Conservation (phyloP, 2,113 vertebrate genomes). For the Phylloscopus trochiloides region DNA sequence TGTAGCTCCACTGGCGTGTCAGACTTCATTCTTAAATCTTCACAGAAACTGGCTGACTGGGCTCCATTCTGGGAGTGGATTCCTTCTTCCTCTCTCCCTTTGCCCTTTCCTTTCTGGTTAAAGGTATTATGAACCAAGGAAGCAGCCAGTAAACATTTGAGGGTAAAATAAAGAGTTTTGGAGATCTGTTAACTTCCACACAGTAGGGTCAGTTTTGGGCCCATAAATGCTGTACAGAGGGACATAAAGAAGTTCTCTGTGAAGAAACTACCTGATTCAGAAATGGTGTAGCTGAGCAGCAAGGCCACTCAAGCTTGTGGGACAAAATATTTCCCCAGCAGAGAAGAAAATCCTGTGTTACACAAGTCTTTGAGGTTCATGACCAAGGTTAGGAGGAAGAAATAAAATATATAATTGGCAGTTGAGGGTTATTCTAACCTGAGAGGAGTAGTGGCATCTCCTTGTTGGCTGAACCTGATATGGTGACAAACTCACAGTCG, state of each 20-base stretch:
- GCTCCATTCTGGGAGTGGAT: neutral
- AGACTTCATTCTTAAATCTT: neutral
- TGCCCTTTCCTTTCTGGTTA: neutral
- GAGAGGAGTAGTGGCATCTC: neutral
- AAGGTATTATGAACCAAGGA: neutral
- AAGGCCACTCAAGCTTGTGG: neutral
- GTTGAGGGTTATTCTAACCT: neutral
- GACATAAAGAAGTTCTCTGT: neutral
- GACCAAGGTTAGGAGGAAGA: neutral
- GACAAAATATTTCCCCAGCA: neutral
- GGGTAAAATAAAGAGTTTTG: neutral
- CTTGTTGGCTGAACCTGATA: neutral
- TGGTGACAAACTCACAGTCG: neutral
- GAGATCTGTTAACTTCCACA: neutral
- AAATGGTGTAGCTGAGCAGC: neutral
- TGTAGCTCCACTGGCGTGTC: neutral
- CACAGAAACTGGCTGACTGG: accelerated
- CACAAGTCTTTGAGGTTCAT: neutral
- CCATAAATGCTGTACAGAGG: neutral
- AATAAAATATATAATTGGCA: neutral
- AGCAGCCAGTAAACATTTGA: neutral
- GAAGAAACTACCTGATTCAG: neutral
- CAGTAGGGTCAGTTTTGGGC: neutral
- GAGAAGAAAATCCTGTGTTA: neutral
- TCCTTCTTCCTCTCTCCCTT: neutral